Conservation (phyloP, 2,113 vertebrate genomes). For the Aplodontia rufa region DNA sequence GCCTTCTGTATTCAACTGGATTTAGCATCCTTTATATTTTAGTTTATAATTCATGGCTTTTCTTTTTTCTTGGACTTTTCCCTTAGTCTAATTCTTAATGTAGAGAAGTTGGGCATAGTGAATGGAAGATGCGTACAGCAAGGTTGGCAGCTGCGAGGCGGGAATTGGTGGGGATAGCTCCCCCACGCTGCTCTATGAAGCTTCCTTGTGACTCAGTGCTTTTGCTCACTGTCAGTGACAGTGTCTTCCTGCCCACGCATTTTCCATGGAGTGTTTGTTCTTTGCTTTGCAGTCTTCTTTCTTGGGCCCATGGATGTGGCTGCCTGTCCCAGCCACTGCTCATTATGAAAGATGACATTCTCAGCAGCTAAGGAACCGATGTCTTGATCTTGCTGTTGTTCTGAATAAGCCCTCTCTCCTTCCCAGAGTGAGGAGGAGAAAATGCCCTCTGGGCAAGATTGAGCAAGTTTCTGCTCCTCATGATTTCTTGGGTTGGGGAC, state of each 20-base stretch:
- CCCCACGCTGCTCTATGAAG: background rate
- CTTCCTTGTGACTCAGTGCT: background rate
- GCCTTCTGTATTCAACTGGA: background rate
- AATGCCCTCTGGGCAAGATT: background rate
- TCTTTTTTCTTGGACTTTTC: background rate
- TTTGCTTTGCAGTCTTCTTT: background rate
- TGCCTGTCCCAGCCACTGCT: background rate
- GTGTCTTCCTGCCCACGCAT: background rate
- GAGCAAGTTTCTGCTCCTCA: background rate
- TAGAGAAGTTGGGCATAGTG: background rate
- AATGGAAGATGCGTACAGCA: background rate
- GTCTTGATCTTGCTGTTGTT: conserved; percentile 21
- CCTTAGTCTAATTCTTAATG: background rate
- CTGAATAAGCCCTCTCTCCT: background rate
- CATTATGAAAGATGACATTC: background rate
- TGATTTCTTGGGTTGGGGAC: background rate
- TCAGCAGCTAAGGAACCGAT: background rate
- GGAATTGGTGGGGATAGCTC: background rate
- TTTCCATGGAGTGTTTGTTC: background rate
- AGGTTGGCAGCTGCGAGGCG: background rate
- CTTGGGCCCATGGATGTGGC: background rate
- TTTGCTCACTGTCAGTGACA: background rate
- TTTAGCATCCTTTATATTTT: background rate
- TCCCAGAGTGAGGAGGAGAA: background rate
- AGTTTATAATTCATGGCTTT: background rate